Conservation (phyloP, 2,113 vertebrate genomes). For the Phaethon lepturus region DNA sequence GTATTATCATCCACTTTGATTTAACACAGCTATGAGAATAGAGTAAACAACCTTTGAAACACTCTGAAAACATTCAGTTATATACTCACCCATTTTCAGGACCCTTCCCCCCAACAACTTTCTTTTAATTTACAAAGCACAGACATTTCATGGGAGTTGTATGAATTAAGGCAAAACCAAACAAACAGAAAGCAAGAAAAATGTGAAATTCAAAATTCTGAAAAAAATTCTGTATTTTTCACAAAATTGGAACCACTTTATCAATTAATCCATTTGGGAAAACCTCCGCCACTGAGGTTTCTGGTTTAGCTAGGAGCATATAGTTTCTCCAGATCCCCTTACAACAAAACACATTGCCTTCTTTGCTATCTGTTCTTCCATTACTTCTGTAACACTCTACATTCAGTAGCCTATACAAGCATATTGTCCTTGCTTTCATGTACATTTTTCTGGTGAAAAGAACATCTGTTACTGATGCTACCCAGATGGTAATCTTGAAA, state of each 20-base stretch:
- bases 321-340: neutral
- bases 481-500: slow-evolving; percentile 61
- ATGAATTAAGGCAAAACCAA: neutral
- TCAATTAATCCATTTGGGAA: neutral
- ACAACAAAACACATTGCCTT: neutral
- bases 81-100: neutral
- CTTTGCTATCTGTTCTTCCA: neutral
- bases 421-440: slow-evolving; percentile 40
- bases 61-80: neutral
- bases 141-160: neutral
- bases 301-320: neutral
- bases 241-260: neutral
- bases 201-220: neutral
- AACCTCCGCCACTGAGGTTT: neutral
- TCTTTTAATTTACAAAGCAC: neutral
- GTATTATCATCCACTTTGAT: neutral
- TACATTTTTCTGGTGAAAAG: slow-evolving; percentile 58
- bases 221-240: neutral
- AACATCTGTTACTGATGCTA: slow-evolving; percentile 62
- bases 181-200: neutral
- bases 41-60: neutral
- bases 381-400: neutral
- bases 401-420: slow-evolving; percentile 3
- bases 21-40: neutral
- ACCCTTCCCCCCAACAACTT: neutral